phyloP scores from a whole-genome alignment of 2,888 invertebrate species.

The Dicyrtomina minuta region DNA sequence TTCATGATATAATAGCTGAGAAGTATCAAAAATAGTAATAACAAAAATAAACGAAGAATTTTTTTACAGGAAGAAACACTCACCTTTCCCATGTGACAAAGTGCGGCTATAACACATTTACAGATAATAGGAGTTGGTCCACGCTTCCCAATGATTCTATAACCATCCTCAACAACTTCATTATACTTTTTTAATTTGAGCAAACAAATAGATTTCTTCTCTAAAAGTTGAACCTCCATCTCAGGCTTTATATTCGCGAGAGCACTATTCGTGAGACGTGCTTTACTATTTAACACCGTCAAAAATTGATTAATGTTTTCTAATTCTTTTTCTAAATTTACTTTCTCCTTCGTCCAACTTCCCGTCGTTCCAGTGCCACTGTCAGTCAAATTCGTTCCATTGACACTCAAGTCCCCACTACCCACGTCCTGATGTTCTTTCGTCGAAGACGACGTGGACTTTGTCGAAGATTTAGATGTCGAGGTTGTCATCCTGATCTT shows the following conservation, averaged over 20 bases:
- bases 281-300: background rate
- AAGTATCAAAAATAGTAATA: conserved; percentile 10
- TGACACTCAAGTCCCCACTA: conserved; percentile 12
- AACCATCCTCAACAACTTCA: conserved; percentile 46
- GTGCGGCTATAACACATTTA: conserved; percentile 47
- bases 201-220: conserved; percentile 34
- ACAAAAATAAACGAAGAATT: background rate
- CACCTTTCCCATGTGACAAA: conserved; percentile 47
- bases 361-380: conserved; percentile 16
- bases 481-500: conserved; percentile 2
- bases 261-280: background rate
- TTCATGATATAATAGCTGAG: no score
- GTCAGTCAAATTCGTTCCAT: conserved; percentile 30
- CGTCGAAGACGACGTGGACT: background rate
- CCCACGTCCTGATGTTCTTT: conserved; percentile 9
- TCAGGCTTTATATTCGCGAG: background rate
- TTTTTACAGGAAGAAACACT: background rate
- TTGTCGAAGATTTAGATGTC: background rate
- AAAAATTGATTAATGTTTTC: conserved; percentile 12
- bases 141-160: conserved; percentile 44
- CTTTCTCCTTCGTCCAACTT: conserved; percentile 22
- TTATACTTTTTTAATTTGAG: conserved; percentile 45
- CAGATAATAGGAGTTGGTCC: conserved; percentile 44
- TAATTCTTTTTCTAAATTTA: conserved; percentile 20
- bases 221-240: conserved; percentile 16